Conservation (phyloP, 1,140 invertebrate genomes). For the Micrasema minimum region DNA sequence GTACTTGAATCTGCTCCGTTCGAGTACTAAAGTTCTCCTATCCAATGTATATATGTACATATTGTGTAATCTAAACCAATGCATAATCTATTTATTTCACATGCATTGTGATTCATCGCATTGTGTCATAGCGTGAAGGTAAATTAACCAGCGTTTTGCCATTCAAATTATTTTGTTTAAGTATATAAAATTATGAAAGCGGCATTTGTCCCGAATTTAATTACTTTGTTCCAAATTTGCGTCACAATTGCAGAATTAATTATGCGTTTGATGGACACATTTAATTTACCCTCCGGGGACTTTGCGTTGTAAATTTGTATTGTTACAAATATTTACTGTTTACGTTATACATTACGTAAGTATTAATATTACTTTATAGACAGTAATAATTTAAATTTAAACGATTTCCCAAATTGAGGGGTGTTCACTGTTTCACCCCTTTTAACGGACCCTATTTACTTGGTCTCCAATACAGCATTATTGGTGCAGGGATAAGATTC, state of each 20-base stretch:
- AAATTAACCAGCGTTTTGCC: not conserved
- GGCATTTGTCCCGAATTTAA: slow-evolving; percentile 17
- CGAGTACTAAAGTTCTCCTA: no score
- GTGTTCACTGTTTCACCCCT: no score
- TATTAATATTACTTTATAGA: no score
- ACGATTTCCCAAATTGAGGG: no score
- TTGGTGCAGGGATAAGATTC: no score
- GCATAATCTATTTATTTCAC: no score
- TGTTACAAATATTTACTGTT: not conserved
- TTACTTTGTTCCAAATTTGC: slow-evolving; percentile 30
- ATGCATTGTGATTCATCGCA: not conserved
- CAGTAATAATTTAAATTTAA: slow-evolving; percentile 3
- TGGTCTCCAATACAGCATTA: no score
- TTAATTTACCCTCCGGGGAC: slow-evolving; percentile 21
- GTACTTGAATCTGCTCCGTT: no score
- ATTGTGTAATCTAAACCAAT: no score
- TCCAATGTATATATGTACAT: no score
- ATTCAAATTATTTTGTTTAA: slow-evolving; percentile 1
- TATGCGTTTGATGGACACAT: slow-evolving; percentile 27
- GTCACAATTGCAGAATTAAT: slow-evolving; percentile 27
- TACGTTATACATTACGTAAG: not conserved
- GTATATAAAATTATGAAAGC: slow-evolving; percentile 22
- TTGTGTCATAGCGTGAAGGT: not conserved
- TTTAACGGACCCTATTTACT: no score
- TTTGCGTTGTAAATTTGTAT: not conserved